Conservation (phyloP, 2,113 vertebrate genomes). For the Hucho hucho region DNA sequence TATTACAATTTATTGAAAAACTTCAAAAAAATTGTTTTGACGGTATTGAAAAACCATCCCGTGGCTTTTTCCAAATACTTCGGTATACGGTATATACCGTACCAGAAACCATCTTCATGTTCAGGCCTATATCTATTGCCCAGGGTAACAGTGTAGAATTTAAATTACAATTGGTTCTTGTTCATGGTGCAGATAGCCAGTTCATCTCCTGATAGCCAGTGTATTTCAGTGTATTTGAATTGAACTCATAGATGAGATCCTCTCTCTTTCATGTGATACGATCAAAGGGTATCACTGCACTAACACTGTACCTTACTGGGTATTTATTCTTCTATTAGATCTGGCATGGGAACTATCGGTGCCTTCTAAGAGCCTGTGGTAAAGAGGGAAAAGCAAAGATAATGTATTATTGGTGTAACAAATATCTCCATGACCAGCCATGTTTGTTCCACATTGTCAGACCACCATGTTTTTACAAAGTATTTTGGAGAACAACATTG, state of each 20-base stretch:
- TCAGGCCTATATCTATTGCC: too few relatives aligned
- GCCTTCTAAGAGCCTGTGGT: background rate
- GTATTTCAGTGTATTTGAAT: background rate
- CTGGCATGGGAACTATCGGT: background rate
- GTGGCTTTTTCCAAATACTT: too few relatives aligned
- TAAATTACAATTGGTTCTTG: too few relatives aligned
- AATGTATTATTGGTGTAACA: slow-evolving; percentile 5
- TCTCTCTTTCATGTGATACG: background rate
- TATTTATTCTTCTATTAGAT: slow-evolving; percentile 56
- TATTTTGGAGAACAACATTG: too few relatives aligned
- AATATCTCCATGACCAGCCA: background rate
- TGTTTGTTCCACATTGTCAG: background rate
- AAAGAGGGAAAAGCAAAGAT: background rate
- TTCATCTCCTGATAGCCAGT: too few relatives aligned
- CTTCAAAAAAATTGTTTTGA: too few relatives aligned
- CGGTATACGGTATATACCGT: too few relatives aligned
- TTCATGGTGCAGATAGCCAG: too few relatives aligned
- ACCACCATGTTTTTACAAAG: background rate
- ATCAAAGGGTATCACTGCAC: slow-evolving; percentile 35
- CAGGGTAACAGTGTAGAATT: too few relatives aligned
- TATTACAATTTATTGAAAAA: too few relatives aligned
- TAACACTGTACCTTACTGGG: slow-evolving; percentile 56
- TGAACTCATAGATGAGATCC: background rate
- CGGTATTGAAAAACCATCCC: too few relatives aligned
- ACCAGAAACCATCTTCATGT: too few relatives aligned